Conservation (phyloP, 2,113 vertebrate genomes). For the Megaceryle maxima region DNA sequence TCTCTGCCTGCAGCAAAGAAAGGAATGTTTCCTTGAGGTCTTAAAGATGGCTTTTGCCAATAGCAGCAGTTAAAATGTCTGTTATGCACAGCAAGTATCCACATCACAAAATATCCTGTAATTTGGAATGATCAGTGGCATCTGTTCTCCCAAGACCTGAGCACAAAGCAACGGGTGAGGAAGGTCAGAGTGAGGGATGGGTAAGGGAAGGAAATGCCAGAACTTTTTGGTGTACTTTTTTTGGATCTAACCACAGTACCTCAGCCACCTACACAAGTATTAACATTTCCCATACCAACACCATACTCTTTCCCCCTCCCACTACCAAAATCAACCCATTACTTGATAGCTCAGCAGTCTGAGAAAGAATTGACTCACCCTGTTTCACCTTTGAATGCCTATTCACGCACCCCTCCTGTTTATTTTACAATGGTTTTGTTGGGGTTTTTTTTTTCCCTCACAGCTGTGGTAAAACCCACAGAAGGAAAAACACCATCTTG, state of each 20-base stretch:
- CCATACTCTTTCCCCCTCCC: background rate
- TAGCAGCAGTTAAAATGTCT: background rate
- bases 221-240: background rate
- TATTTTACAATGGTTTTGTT: background rate
- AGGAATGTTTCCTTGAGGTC: background rate
- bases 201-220: background rate
- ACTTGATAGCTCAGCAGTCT: background rate
- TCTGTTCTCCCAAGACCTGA: background rate
- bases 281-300: background rate
- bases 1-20: background rate
- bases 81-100: background rate
- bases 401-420: background rate
- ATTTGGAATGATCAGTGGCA: background rate
- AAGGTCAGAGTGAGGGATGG: background rate
- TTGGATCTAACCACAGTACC: background rate
- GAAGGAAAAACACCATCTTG: background rate
- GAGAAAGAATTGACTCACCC: background rate
- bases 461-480: background rate
- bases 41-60: background rate
- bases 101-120: background rate
- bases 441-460: background rate
- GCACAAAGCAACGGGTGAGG: background rate
- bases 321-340: background rate
- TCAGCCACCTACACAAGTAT: background rate
- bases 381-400: background rate